Evolutionary conservation across 1,140 invertebrate species (phyloP), one percentile per base, ranked within the genome.

Genomic region (Holcopasites calliopsidis): DNA sequence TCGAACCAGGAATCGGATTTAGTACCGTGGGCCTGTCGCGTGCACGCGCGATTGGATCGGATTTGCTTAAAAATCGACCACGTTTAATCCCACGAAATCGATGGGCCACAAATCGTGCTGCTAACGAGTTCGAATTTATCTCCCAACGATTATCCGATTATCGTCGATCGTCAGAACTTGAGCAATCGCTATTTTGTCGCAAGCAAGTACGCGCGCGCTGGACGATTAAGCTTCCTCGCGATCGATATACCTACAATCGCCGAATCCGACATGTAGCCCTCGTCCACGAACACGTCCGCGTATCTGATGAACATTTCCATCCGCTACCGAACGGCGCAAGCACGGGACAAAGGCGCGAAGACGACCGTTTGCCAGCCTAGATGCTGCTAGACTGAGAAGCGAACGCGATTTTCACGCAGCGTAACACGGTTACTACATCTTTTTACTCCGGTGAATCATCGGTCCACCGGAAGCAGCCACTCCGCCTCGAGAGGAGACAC

Each of bases 221-320:
- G n/a, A n/a, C n/a, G n/a, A n/a, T n/a, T n/a, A n/a, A n/a, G n/a
- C n/a, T n/a, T n/a, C n/a, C n/a, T n/a, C n/a, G n/a, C n/a, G n/a
- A n/a, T n/a, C n/a, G 4, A 13, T 66, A 38, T 77, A 81, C 82
- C 66, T 76, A 82, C 75, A 16, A 55, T 75, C 13, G 76, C 49
- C 40, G 76, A 64, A 54, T 85, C 84, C 11, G 84, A 85, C 13
- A 18, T 74, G 73, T 85, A 85, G 16, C 82, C 84, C 23, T 85
- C 84, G 82, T 84, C 84, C 47, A 58, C 70, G 62, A 85, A 83
- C 70, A 83, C 50, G 42, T 85, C 76, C 52, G 73, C 70, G 77
- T 79, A 76, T 38, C 82, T 84, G 58, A 84, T 66, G 68, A 85
- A 84, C 84, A 84, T 84, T 21, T 57, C 57, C 38, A 52, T 11